phyloP scores from a whole-genome alignment of 1,140 invertebrate genomes.

The Oncopeltus fasciatus region DNA sequence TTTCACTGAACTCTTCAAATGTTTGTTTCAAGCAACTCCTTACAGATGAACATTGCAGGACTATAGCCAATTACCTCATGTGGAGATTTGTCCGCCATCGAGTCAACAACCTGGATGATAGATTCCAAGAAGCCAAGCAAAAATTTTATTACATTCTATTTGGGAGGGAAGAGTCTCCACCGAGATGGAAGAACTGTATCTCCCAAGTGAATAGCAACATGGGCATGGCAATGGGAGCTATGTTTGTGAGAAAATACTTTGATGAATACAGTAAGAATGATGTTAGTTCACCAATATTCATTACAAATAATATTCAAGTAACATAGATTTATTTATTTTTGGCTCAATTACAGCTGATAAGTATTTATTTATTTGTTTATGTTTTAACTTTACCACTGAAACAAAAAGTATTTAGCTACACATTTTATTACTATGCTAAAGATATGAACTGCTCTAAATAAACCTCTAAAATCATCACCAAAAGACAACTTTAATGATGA shows the following conservation, averaged over 20 bases:
- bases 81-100: slow-evolving; percentile 78
- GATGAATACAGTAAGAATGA: slow-evolving; percentile 65
- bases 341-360: no score
- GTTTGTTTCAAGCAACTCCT: no score
- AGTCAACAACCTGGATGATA: slow-evolving; percentile 68
- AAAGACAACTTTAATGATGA: no score
- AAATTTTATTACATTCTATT: slow-evolving; percentile 56
- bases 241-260: slow-evolving; percentile 78
- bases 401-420: no score
- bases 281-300: slow-evolving; percentile 32
- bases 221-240: slow-evolving; percentile 65
- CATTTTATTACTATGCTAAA: no score
- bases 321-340: no score
- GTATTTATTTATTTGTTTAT: no score
- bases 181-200: slow-evolving; percentile 71
- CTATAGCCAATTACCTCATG: slow-evolving; percentile 53
- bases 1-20: no score
- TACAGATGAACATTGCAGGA: slow-evolving; percentile 17
- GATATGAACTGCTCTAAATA: no score
- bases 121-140: slow-evolving; percentile 46
- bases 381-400: no score
- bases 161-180: slow-evolving; percentile 54
- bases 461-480: no score
- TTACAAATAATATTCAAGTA: no score
- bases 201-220: slow-evolving; percentile 66